Percentiles rank a stretch among this genome's conserved stretches.
Conservation (phyloP, 2,888 invertebrate genomes). For the Seira musarum region DNA sequence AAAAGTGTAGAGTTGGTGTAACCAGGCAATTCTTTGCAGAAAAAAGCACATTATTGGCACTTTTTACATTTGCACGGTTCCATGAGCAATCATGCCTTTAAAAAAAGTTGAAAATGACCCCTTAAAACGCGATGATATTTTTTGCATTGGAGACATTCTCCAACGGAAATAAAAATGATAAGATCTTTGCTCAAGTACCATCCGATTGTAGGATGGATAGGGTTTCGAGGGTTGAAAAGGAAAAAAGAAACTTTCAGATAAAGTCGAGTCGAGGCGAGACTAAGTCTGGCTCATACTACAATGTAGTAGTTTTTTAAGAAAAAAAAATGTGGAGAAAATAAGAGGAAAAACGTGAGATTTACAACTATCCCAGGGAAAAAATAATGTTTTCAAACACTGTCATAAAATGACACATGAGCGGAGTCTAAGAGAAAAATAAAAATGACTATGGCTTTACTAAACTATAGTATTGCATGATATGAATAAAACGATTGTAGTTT, state of each 20-base stretch:
- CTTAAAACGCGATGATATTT: constrained; percentile 39
- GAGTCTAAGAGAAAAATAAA: too few species aligned
- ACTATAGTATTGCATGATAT: too few species aligned
- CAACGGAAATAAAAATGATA: constrained; percentile 63
- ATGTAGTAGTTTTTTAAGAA: too few species aligned
- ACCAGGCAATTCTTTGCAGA: neutral
- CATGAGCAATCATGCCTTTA: constrained; percentile 27
- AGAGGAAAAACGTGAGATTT: constrained; percentile 56
- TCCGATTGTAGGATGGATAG: neutral
- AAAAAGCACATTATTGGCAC: constrained; percentile 23
- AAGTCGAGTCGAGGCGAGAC: too few species aligned
- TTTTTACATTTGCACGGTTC: constrained; percentile 24
- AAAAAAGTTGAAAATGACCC: constrained; percentile 29
- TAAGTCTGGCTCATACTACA: too few species aligned
- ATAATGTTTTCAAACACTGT: constrained; percentile 57
- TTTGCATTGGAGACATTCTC: constrained; percentile 62
- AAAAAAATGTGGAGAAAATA: too few species aligned
- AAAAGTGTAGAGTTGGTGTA: constrained; percentile 13
- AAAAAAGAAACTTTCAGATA: constrained; percentile 13
- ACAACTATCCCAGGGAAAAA: constrained; percentile 43
- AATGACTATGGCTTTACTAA: too few species aligned
- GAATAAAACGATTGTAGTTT: constrained; percentile 18
- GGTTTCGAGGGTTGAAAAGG: too few species aligned
- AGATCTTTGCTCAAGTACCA: constrained; percentile 32
- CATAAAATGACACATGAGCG: constrained; percentile 61